phyloP scores from a whole-genome alignment of 2,797 vertebrate genomes.

The Pyrocephalus nanus region DNA sequence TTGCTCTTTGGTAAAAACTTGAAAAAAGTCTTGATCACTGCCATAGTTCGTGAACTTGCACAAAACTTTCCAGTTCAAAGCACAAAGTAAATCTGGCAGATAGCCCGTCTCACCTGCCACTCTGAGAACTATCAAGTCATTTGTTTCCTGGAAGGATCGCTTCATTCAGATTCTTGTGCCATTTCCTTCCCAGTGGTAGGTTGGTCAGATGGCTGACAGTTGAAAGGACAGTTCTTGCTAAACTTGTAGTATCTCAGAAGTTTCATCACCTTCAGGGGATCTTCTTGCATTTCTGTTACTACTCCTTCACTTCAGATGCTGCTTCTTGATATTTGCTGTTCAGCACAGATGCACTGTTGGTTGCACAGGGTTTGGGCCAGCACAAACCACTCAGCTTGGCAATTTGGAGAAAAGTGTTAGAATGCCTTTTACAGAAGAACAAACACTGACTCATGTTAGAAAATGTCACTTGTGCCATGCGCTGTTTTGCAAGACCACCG shows the following conservation, averaged over 20 bases:
- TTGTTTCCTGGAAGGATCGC: background rate
- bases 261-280: background rate
- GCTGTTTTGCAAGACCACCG: conserved; percentile 7
- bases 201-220: background rate
- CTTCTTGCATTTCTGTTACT: background rate
- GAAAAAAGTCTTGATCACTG: background rate
- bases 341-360: background rate
- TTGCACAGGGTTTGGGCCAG: background rate
- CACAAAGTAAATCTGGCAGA: background rate
- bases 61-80: background rate
- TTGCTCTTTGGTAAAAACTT: background rate
- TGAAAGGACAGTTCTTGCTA: background rate
- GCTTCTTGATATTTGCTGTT: background rate
- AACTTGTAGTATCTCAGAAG: background rate
- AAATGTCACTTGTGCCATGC: background rate
- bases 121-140: background rate
- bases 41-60: background rate
- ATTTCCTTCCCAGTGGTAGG: background rate
- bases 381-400: background rate
- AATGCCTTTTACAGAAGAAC: conserved; percentile 11
- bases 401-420: background rate
- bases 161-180: background rate
- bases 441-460: background rate
- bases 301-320: background rate
- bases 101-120: background rate